These are phyloP conservation scores for Micromesistius poutassou DNA, from an alignment of 2,797 vertebrate species.

Conservation along the genomic window DNA sequence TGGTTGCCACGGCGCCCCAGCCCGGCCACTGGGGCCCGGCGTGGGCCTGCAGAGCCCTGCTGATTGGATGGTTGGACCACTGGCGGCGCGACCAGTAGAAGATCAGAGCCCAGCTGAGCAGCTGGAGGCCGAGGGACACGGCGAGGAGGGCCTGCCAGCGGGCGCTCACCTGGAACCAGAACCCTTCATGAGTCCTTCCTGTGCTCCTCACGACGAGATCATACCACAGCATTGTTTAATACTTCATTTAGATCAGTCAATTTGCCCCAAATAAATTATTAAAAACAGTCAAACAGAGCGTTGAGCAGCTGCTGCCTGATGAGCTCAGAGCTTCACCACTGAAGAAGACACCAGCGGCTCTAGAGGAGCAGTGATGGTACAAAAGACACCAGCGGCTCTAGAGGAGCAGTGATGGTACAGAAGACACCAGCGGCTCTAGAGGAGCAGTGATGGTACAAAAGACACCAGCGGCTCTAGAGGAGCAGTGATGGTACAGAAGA, in stretches of 20 bases:
- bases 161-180: conserved; percentile 58
- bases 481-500: not conserved
- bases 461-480: not conserved
- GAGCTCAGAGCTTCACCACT: not conserved
- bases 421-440: not conserved
- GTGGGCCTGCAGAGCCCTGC: conserved; percentile 70
- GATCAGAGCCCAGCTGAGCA: conserved; percentile 66
- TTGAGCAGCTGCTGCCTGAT: not conserved
- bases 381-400: not conserved
- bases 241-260: not conserved
- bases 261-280: not conserved
- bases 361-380: no score
- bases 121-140: conserved; percentile 70
- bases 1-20: conserved; percentile 83
- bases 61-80: conserved; percentile 85
- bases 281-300: not conserved
- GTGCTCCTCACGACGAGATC: no score
- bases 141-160: conserved; percentile 78
- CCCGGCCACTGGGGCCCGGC: conserved; percentile 68
- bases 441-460: no score
- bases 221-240: not conserved
- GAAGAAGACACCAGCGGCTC: not conserved
- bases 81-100: conserved; percentile 80
- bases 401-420: not conserved
- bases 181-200: not conserved